Conservation (phyloP, 2,888 invertebrate genomes). For the Dicranocentrus wangi region DNA sequence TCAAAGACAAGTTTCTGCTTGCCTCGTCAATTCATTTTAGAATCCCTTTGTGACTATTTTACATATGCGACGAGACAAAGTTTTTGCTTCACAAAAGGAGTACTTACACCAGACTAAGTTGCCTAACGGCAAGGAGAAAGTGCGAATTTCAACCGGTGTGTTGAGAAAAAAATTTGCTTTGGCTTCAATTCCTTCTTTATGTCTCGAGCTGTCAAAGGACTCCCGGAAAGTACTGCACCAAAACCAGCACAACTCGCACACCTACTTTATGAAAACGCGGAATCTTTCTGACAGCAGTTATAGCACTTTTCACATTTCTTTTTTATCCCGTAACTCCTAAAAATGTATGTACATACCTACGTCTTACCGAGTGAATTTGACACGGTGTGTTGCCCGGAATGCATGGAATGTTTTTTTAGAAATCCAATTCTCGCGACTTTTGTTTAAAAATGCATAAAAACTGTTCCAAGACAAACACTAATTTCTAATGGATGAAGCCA, state of each 20-base stretch:
- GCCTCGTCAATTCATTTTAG: slow-evolving; percentile 36
- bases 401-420: too few species aligned
- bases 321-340: too few species aligned
- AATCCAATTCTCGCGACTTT: too few species aligned
- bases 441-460: too few species aligned
- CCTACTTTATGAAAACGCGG: background rate
- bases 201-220: slow-evolving; percentile 4
- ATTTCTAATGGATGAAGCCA: too few species aligned
- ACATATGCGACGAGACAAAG: slow-evolving; percentile 7
- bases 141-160: background rate
- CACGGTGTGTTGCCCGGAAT: too few species aligned
- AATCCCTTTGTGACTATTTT: slow-evolving; percentile 14
- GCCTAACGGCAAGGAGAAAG: background rate
- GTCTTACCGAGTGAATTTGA: too few species aligned
- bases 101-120: background rate
- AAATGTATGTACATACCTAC: too few species aligned
- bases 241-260: background rate
- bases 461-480: too few species aligned
- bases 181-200: background rate
- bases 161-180: background rate
- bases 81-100: slow-evolving; percentile 15
- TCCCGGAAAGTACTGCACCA: background rate
- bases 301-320: too few species aligned
- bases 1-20: slow-evolving; percentile 51
- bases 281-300: background rate